phyloP scores from a whole-genome alignment of 1,140 invertebrate genomes.

The Ctenoplectra terminalis region DNA sequence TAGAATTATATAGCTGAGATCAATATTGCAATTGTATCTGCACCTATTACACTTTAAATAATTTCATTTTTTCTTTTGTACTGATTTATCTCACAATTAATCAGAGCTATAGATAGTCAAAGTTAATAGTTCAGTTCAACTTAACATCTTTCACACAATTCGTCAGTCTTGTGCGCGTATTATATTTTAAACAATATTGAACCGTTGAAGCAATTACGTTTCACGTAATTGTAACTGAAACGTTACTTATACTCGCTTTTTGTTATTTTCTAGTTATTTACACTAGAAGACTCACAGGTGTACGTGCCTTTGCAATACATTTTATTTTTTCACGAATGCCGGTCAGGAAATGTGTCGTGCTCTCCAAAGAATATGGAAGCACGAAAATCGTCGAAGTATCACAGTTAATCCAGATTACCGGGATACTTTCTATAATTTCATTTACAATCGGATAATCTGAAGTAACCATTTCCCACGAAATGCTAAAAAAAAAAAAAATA shows the following conservation, averaged over 20 bases:
- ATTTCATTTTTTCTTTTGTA: constrained; percentile 24
- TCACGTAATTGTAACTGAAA: constrained; percentile 44
- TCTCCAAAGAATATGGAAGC: constrained; percentile 31
- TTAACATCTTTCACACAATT: constrained; percentile 40
- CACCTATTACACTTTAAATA: constrained; percentile 25
- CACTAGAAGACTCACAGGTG: constrained; percentile 50
- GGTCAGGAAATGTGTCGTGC: constrained; percentile 40
- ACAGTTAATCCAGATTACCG: constrained; percentile 41
- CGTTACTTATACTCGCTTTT: constrained; percentile 24
- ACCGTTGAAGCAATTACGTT: constrained; percentile 50
- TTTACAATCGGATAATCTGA: constrained; percentile 24
- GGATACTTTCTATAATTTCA: neutral
- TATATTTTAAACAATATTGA: constrained; percentile 33
- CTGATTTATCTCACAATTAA: constrained; percentile 35
- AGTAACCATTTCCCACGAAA: constrained; percentile 13
- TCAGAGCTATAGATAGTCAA: constrained; percentile 27
- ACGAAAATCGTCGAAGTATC: constrained; percentile 23
- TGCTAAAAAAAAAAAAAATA: constrained; percentile 21
- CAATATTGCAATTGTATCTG: constrained; percentile 49
- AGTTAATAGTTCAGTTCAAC: constrained; percentile 19
- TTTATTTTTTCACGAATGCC: constrained; percentile 7
- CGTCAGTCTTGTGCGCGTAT: constrained; percentile 54
- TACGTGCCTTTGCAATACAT: constrained; percentile 34
- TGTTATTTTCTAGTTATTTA: constrained; percentile 31
- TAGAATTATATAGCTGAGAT: constrained; percentile 49